Conservation (phyloP, 64 coral and sea anemone genomes). For the Acropora tenuis region DNA sequence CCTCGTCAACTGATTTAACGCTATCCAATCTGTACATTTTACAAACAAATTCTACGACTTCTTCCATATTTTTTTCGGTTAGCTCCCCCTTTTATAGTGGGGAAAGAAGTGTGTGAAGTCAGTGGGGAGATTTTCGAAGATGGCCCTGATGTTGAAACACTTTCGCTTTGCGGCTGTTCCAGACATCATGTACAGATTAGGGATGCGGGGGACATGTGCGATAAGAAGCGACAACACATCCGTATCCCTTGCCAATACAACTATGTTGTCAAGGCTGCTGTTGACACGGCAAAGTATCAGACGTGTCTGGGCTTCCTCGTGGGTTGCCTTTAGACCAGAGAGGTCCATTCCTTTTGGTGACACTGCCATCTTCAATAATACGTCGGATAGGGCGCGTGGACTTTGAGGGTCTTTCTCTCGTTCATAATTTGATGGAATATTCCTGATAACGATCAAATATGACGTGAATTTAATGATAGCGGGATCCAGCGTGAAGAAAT, state of each 20-base stretch:
- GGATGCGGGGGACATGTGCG: constrained; percentile 41
- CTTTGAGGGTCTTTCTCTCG: constrained; percentile 57
- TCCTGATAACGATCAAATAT: constrained; percentile 50
- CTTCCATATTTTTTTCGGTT: not conserved
- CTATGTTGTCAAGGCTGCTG: constrained; percentile 58
- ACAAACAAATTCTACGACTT: too few species aligned
- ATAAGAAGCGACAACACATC: constrained; percentile 79
- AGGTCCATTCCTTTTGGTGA: not conserved
- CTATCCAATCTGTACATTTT: too few species aligned
- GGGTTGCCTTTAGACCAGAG: too few species aligned
- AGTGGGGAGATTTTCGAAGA: constrained; percentile 10
- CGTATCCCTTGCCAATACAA: constrained; percentile 75
- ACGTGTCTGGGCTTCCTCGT: too few species aligned
- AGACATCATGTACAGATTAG: constrained; percentile 75
- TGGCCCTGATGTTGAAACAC: constrained; percentile 38
- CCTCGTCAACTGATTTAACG: too few species aligned
- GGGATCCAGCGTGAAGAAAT: constrained; percentile 1
- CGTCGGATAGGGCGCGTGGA: constrained; percentile 27
- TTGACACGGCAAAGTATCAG: not conserved
- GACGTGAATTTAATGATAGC: constrained; percentile 4
- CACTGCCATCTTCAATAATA: constrained; percentile 39
- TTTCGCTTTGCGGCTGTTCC: too few species aligned
- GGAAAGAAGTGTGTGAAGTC: not conserved
- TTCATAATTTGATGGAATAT: constrained; percentile 63
- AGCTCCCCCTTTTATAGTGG: not conserved